A percentile compares a stretch with the other conserved stretches of the same genome.
Evolutionary conservation across 2,888 invertebrate genomes (phyloP).

Genomic region (Andrena haemorrhoa): DNA sequence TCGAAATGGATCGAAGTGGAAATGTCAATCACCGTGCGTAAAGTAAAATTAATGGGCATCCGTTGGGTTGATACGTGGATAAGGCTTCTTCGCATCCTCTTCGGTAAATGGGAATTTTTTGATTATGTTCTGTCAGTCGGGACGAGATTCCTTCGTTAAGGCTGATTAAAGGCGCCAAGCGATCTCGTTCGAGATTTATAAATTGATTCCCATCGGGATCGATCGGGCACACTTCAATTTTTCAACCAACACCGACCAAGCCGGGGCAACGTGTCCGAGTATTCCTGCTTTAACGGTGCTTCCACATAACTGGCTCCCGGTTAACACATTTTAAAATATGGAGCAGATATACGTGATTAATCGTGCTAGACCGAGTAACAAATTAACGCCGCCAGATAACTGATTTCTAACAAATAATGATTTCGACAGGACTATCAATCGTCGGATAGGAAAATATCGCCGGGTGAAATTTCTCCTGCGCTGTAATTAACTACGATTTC

Average conservation of each 20-base stretch:
- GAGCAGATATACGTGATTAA: slow-evolving; percentile 45
- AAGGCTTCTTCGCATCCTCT: neutral
- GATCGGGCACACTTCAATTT: slow-evolving; percentile 37
- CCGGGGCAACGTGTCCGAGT: slow-evolving; percentile 10
- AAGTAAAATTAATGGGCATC: neutral
- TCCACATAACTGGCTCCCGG: slow-evolving; percentile 43
- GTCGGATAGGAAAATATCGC: neutral
- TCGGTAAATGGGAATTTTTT: neutral
- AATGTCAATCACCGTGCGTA: neutral
- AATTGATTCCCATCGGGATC: slow-evolving; percentile 22
- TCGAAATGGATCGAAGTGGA: neutral
- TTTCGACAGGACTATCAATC: slow-evolving; percentile 27
- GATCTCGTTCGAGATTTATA: slow-evolving; percentile 12
- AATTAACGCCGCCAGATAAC: slow-evolving; percentile 41
- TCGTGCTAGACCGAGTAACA: slow-evolving; percentile 37
- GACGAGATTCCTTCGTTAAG: slow-evolving; percentile 14
- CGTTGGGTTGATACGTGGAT: neutral
- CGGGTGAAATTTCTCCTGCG: neutral
- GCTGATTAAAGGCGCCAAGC: slow-evolving; percentile 27
- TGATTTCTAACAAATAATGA: slow-evolving; percentile 41
- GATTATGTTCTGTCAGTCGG: neutral
- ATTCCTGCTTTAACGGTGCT: slow-evolving; percentile 46
- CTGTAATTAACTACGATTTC: slow-evolving; percentile 24
- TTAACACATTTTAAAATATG: slow-evolving; percentile 50
- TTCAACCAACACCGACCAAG: slow-evolving; percentile 21